Conservation (phyloP, 2,797 vertebrate genomes). For the Uromys caudimaculatus region DNA sequence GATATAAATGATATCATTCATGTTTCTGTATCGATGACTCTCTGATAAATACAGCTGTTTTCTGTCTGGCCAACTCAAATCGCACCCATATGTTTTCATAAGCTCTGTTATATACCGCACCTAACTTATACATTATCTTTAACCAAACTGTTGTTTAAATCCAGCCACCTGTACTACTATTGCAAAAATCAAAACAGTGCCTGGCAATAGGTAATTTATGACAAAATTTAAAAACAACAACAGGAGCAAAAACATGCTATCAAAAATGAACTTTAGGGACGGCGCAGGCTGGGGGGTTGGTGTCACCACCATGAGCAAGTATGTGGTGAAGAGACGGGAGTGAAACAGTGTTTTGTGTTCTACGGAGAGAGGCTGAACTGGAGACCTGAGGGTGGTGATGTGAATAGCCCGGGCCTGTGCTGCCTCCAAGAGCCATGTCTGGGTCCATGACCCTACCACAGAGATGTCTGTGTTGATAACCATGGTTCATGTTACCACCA, state of each 20-base stretch:
- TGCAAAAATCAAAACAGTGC: not conserved
- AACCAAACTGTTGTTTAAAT: slow-evolving; percentile 21
- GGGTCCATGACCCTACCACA: not conserved
- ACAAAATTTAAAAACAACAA: not conserved
- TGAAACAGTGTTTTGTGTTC: not conserved
- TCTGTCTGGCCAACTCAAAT: not conserved
- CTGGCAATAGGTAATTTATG: slow-evolving; percentile 6
- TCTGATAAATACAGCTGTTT: not conserved
- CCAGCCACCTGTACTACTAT: slow-evolving; percentile 8
- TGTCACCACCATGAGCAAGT: not conserved
- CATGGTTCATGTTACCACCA: not conserved
- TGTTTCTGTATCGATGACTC: not conserved
- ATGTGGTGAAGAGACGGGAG: not conserved
- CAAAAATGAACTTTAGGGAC: not conserved
- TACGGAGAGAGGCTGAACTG: not conserved
- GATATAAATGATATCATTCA: not conserved
- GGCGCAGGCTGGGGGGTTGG: not conserved
- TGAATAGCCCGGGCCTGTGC: not conserved
- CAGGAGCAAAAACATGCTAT: not conserved
- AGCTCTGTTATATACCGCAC: not conserved
- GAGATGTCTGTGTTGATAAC: not conserved
- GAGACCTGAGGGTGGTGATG: not conserved
- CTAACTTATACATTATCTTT: slow-evolving; percentile 39
- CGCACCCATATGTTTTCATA: not conserved
- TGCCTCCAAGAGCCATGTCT: not conserved